These are phyloP conservation scores for Pygoscelis adeliae DNA, from an alignment of 2,113 vertebrate genomes.

Conservation along the genomic window DNA sequence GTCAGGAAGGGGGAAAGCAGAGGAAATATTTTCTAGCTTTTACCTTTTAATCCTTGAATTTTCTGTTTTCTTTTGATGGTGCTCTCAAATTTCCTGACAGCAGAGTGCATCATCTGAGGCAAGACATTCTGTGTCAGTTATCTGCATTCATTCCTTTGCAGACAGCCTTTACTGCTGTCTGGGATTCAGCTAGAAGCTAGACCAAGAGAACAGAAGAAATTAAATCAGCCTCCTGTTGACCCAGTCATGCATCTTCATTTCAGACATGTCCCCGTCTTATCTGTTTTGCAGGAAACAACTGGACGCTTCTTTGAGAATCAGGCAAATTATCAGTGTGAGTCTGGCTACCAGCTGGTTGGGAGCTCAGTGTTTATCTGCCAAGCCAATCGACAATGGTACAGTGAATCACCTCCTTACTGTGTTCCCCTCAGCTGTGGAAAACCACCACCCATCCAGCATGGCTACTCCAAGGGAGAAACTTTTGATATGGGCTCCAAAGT, in stretches of 20 bases:
- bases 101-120: neutral
- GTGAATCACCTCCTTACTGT: slow-evolving; percentile 81
- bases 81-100: neutral
- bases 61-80: neutral
- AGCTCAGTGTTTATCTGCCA: slow-evolving; percentile 85
- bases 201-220: neutral
- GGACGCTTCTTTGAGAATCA: slow-evolving; percentile 85
- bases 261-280: neutral
- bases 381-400: slow-evolving; percentile 93
- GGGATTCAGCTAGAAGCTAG: neutral
- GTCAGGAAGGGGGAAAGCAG: neutral
- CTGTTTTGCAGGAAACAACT: slow-evolving; percentile 72
- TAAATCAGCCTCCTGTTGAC: neutral
- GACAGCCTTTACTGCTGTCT: neutral
- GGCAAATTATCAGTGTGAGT: slow-evolving; percentile 84
- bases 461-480: slow-evolving; percentile 80
- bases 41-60: neutral
- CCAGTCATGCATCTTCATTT: neutral
- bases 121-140: neutral
- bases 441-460: slow-evolving; percentile 84
- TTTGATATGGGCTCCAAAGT: slow-evolving; percentile 89
- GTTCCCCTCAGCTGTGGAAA: slow-evolving; percentile 87
- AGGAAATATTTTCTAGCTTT: neutral
- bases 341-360: slow-evolving; percentile 85
- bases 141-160: neutral